Evolutionary conservation across 2,888 invertebrate genomes (phyloP), one percentile per base, ranked within the genome.

Genomic region (Nezara viridula): DNA sequence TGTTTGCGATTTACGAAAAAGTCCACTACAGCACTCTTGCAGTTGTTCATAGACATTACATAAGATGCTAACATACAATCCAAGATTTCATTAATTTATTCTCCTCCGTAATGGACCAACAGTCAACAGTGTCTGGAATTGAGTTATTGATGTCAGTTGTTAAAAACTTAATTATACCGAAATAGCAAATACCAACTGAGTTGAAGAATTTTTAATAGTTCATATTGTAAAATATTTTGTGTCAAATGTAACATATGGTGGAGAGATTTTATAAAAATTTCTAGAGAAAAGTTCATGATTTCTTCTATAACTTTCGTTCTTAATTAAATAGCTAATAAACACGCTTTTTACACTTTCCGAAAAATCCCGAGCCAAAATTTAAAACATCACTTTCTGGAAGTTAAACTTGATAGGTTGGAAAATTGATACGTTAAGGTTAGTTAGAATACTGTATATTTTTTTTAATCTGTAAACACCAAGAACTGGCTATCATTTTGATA

Each of bases 141-240:
- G 44, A n/a, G 44, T 81, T 12, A 81, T 44, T 44, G 40, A 40
- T 81, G 44, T 81, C 81, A 81, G 81, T 81, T 81, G 81, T 81
- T 81, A n/a, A 81, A 81, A 81, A 81, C 44, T 81, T 81, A 81
- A 44, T 81, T 81, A 44, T 44, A 44, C 44, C 81, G n/a, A 81
- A 81, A 81, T n/a, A 81, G 81, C 40, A 73, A 73, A 73, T 73
- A 73, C 66, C 81, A 81, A 81, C 81, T 81, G 81, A 81, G 81
- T 81, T 40, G 37, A 37, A 44, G 44, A 81, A 81, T 81, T 81
- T 81, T 47, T 81, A 81, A 44, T 44, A 81, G 40, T 81, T 81
- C 81, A 81, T 81, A 81, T 81, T 81, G 81, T 44, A 81, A 44
- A 44, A 40, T 81, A 81, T 81, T 81, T 73, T 44, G n/a, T 81